Conservation (phyloP, 92 coral and sea anemone genomes). For the Ricordea florida region DNA sequence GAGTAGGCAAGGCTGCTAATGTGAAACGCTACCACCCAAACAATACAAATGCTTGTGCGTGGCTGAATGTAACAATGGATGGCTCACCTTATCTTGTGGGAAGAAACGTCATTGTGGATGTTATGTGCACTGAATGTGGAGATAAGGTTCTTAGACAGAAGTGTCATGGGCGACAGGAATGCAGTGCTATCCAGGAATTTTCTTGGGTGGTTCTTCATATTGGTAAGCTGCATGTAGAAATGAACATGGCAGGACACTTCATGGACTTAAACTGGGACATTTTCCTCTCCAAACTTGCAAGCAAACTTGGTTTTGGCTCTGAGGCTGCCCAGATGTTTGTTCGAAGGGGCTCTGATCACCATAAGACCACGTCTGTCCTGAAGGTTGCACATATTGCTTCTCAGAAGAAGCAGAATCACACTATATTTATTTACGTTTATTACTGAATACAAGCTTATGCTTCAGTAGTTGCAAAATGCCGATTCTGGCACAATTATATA, state of each 20-base stretch:
- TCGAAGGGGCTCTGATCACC: not conserved
- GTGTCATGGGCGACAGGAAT: too few species aligned
- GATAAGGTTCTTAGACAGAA: too few species aligned
- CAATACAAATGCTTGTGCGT: conserved; percentile 5
- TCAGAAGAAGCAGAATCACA: too few species aligned
- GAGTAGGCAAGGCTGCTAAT: conserved; percentile 19
- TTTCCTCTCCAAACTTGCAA: conserved; percentile 16
- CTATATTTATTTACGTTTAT: too few species aligned
- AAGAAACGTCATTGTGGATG: not conserved
- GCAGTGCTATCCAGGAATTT: conserved; percentile 4
- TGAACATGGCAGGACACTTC: conserved; percentile 50
- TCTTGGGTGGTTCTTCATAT: conserved; percentile 31
- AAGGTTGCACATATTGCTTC: conserved; percentile 23
- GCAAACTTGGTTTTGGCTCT: conserved; percentile 25
- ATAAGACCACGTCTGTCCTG: conserved; percentile 19
- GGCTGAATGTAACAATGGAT: conserved; percentile 44
- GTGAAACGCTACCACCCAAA: conserved; percentile 21
- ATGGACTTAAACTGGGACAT: conserved; percentile 25
- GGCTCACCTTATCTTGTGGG: conserved; percentile 37
- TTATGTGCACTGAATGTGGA: conserved; percentile 11
- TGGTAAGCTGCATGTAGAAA: conserved; percentile 41
- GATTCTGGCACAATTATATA: too few species aligned
- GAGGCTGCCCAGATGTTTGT: conserved; percentile 39
- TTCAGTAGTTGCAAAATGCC: too few species aligned
- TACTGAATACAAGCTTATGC: too few species aligned